Conservation (phyloP, 2,888 invertebrate species). For the Acrobasis repandana region DNA sequence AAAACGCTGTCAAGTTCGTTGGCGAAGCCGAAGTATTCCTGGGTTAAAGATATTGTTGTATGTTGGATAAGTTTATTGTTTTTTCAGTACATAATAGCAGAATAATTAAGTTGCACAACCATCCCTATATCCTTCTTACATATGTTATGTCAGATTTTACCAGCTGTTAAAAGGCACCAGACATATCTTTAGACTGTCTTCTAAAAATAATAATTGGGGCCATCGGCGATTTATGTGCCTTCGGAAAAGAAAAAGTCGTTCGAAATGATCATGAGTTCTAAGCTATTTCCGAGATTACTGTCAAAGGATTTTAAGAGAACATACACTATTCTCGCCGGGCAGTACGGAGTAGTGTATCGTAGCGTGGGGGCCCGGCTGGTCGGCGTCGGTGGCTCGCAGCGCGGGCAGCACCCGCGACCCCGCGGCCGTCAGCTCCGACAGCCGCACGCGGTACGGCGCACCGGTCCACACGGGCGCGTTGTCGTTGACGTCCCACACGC, state of each 20-base stretch:
- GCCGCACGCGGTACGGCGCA: slow-evolving; percentile 90
- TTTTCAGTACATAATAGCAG: too few species aligned
- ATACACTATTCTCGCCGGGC: slow-evolving; percentile 88
- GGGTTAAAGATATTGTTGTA: slow-evolving; percentile 29
- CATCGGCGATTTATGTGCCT: too few species aligned
- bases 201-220: too few species aligned
- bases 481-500: slow-evolving; percentile 96
- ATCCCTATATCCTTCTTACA: too few species aligned
- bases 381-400: slow-evolving; percentile 90
- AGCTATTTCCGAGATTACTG: too few species aligned
- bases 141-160: too few species aligned
- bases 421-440: slow-evolving; percentile 90
- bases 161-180: too few species aligned
- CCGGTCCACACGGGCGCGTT: slow-evolving; percentile 93
- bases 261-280: too few species aligned
- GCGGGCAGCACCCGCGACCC: slow-evolving; percentile 90
- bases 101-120: too few species aligned
- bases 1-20: slow-evolving; percentile 93
- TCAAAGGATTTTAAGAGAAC: slow-evolving; percentile 29
- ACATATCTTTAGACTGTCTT: too few species aligned
- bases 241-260: too few species aligned
- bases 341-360: slow-evolving; percentile 92
- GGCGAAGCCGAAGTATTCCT: slow-evolving; percentile 92
- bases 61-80: too few species aligned
- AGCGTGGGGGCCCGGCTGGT: slow-evolving; percentile 94